Percentiles rank a stretch among this genome's conserved stretches.
Conservation (phyloP, 2,797 vertebrate species). For the Cyclura pinguis region DNA sequence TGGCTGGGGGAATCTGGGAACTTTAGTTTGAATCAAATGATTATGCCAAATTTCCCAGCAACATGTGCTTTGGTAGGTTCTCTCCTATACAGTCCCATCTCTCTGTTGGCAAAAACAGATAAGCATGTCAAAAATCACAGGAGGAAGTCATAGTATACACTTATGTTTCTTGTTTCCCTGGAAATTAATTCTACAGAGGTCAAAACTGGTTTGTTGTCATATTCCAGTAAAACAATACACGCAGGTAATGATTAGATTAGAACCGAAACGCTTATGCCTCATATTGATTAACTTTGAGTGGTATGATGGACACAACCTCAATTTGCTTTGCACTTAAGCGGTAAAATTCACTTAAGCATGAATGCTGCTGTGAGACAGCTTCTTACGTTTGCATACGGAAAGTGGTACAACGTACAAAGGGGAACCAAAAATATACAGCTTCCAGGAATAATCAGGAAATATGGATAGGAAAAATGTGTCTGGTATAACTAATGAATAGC, state of each 20-base stretch:
- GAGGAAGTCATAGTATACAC: background rate
- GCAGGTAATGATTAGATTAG: background rate
- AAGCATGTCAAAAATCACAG: background rate
- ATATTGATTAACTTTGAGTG: background rate
- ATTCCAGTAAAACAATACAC: background rate
- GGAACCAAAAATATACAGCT: background rate
- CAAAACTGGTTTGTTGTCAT: background rate
- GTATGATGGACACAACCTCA: background rate
- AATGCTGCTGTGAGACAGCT: background rate
- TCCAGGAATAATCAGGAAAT: constrained; percentile 8
- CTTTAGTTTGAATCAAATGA: no score
- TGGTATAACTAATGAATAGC: background rate
- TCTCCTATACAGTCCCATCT: background rate
- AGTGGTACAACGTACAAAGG: constrained; percentile 28
- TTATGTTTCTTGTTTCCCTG: background rate
- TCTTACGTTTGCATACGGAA: constrained; percentile 16
- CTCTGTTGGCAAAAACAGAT: background rate
- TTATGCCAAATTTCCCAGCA: background rate
- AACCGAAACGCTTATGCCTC: background rate
- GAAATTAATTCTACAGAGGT: background rate
- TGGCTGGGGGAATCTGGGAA: background rate
- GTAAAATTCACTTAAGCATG: constrained; percentile 15
- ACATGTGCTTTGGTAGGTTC: background rate
- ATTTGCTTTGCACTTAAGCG: constrained; percentile 27
- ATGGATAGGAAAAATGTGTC: background rate